Evolutionary conservation across 2,797 vertebrate genomes (phyloP).

Genomic region (Sardinella longiceps): DNA sequence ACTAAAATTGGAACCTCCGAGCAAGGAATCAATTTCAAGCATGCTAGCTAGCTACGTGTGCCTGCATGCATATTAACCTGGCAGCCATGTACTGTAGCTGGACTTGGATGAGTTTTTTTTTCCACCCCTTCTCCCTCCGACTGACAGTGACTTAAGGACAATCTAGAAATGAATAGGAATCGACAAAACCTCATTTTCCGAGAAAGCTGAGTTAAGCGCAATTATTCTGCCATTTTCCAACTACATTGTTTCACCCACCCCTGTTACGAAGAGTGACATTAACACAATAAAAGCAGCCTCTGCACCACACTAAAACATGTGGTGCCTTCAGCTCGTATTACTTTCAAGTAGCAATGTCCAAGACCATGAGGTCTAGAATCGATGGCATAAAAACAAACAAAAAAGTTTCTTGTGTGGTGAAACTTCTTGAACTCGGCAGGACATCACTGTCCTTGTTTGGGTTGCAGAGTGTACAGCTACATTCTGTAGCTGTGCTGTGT

Average conservation of each 20-base stretch:
- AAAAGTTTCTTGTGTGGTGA: neutral
- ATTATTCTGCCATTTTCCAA: neutral
- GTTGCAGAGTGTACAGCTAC: neutral
- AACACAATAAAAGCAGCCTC: neutral
- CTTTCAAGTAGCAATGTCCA: neutral
- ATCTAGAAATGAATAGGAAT: neutral
- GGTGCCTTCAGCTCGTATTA: neutral
- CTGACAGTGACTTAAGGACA: neutral
- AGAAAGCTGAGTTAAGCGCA: neutral
- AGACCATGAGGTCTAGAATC: neutral
- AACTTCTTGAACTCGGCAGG: neutral
- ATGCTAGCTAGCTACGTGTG: neutral
- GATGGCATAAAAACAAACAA: neutral
- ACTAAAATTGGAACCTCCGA: neutral
- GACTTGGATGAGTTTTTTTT: neutral
- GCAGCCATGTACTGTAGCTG: slow-evolving; percentile 28
- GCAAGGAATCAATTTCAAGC: neutral
- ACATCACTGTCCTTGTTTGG: neutral
- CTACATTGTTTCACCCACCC: neutral
- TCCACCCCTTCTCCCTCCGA: neutral
- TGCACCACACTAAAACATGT: neutral
- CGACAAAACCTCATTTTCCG: neutral
- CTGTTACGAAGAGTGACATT: neutral
- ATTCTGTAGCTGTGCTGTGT: neutral
- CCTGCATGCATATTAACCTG: slow-evolving; percentile 15